These are phyloP conservation scores for Orchesellides sinensis DNA, from an alignment of 2,888 invertebrate species.

Conservation along the genomic window DNA sequence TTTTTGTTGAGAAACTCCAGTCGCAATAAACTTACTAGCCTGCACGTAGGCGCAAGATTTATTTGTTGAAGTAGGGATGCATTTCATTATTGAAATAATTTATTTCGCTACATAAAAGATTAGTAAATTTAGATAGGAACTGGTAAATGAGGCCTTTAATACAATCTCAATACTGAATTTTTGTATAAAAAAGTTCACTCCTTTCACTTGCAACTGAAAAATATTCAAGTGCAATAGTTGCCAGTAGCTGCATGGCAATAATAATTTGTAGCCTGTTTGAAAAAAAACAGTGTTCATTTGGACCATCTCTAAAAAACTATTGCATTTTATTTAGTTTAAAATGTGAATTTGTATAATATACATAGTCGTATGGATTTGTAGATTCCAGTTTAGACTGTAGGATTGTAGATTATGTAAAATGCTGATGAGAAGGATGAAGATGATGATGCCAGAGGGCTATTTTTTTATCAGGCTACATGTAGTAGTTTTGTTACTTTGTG, in stretches of 20 bases:
- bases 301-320: too few relatives aligned
- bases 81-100: slow-evolving; percentile 40
- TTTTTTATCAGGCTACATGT: background rate
- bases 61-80: background rate
- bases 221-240: too few relatives aligned
- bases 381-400: too few relatives aligned
- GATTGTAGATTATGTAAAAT: too few relatives aligned
- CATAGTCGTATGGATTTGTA: too few relatives aligned
- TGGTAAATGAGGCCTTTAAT: background rate
- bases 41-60: background rate
- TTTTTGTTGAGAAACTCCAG: background rate
- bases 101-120: slow-evolving; percentile 44
- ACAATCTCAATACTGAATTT: background rate
- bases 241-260: too few relatives aligned
- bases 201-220: background rate
- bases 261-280: too few relatives aligned
- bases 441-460: background rate
- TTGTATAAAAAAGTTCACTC: background rate
- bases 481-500: background rate
- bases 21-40: background rate
- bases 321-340: too few relatives aligned
- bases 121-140: slow-evolving; percentile 41
- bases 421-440: too few relatives aligned
- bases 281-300: too few relatives aligned
- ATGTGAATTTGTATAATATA: too few relatives aligned